Evolutionary conservation across 2,888 invertebrate species (phyloP), one percentile per base, ranked within the genome.

Genomic region (Petrolisthes manimaculis): DNA sequence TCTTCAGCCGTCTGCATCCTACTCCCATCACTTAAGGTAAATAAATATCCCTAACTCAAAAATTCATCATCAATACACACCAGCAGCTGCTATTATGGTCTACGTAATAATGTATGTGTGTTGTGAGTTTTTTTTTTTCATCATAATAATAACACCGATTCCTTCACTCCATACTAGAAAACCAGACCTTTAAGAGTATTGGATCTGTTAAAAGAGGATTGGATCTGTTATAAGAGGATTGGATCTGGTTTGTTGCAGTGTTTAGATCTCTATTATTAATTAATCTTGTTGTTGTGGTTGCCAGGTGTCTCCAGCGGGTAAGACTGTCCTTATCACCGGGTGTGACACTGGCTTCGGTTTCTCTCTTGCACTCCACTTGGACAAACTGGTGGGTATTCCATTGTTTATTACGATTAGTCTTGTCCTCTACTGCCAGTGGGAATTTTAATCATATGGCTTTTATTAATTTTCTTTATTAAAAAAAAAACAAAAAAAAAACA

Each of bases 261-360:
- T 37, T 37, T 37, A 77, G 53, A 77, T 77, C 18, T 77, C 53
- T 14, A 9, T 3, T 37, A 53, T 75, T 18, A 74, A 53, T 75
- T 18, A 74, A 8, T 24, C 5, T 74, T 37, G 12, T 71, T 9
- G 71, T 61, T 56, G 9, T 21, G 18, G 12, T 6, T 24, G 8
- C 6, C 84, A 77, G 77, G 77, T 84, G 75, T 84, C 51, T 24
- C 8, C 18, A 5, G 84, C 54, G 4, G 84, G 84, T n/a, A 84
- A 84, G 77, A 37, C 77, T 24, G 84, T 84, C 12, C 56, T 84
- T 14, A 56, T 84, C 55, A 84, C 84, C 9, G 84, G 77, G 24
- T 84, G 84, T 14, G 84, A 75, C 84, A 24, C 77, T 14, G 84
- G 84, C 56, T 84, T 84, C 37, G 84, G 84, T 37, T 75, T 75